phyloP scores from a whole-genome alignment of 2,113 vertebrate genomes.

The Plotosus lineatus region DNA sequence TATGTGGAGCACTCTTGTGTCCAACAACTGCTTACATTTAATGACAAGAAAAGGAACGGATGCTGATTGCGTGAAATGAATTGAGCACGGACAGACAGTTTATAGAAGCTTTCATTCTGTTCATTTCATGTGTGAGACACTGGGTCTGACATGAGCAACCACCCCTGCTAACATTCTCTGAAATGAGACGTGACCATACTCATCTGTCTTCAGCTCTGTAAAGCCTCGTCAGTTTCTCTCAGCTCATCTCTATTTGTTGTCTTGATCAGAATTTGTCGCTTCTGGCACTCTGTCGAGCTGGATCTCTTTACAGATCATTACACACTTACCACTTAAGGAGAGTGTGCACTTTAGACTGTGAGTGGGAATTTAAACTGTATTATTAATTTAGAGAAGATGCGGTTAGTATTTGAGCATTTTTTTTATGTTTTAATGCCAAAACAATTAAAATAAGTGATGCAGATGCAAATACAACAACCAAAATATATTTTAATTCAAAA shows the following conservation, averaged over 20 bases:
- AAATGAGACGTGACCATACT: conserved; percentile 26
- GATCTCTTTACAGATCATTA: conserved; percentile 27
- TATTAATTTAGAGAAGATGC: conserved; percentile 15
- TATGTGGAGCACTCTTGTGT: not conserved
- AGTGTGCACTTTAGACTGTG: not conserved
- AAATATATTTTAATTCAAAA: conserved; percentile 23
- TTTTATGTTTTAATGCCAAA: not conserved
- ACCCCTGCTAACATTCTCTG: not conserved
- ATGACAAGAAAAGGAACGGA: conserved; percentile 25
- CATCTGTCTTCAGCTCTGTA: conserved; percentile 26
- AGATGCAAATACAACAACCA: not conserved
- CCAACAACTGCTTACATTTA: conserved; percentile 16
- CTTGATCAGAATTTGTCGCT: conserved; percentile 21
- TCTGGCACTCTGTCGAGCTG: conserved; percentile 38
- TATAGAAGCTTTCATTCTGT: conserved; percentile 3
- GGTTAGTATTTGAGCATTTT: not conserved
- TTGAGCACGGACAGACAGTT: conserved; percentile 2
- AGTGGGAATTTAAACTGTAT: conserved; percentile 12
- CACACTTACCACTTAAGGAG: not conserved
- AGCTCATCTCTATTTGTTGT: conserved; percentile 39
- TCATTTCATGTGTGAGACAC: conserved; percentile 18
- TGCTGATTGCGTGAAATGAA: conserved; percentile 17
- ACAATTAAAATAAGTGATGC: conserved; percentile 20
- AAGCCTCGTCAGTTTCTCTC: conserved; percentile 28
- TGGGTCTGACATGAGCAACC: conserved; percentile 1